Evolutionary conservation across 2,888 invertebrate genomes (phyloP), one percentile per base, ranked within the genome.

Genomic region (Callimorpha dominula): DNA sequence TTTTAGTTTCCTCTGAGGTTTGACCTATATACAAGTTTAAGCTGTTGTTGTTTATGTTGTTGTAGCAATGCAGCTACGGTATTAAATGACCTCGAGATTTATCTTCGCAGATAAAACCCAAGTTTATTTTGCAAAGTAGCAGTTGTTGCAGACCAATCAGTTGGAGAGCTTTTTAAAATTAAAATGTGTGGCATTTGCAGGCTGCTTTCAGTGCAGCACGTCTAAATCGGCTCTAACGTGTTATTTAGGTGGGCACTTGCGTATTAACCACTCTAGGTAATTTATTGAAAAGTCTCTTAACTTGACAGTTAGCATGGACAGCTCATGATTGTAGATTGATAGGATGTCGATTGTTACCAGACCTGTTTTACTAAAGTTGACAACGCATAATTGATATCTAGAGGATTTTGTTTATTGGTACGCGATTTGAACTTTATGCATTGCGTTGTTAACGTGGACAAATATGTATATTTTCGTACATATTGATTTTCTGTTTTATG

Each of bases 131-230:
- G 81, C 86, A 82, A 81, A 82, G 78, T 80, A 71, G 74, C 74
- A 72, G 79, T 84, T 80, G 79, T 81, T 77, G 84, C 78, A 71
- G 85, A 84, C 89, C 89, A 92, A 93, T 92, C 92, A 90, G 81
- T 76, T 82, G 86, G 81, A 93, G 87, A 92, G 92, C 92, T 90
- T 90, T 90, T 90, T 88, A 89, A 91, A 92, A 91, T 92, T 91
- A 91, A 91, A 91, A 91, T 90, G 88, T 88, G 88, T 88, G 86
- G 87, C 85, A 84, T 88, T 90, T 87, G 88, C 87, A 83, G 89
- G 74, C 80, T 87, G 83, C 84, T 86, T 87, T 84, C 83, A 85
- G 83, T 80, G 77, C 77, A 76, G 79, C 81, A 82, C 83, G 83
- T 88, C 82, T 84, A 80, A 83, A 79, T 77, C 74, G 83, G 86